Base-by-base conservation (phyloP, 2,113 vertebrate species). In the Herpetotheres cachinnans region DNA sequence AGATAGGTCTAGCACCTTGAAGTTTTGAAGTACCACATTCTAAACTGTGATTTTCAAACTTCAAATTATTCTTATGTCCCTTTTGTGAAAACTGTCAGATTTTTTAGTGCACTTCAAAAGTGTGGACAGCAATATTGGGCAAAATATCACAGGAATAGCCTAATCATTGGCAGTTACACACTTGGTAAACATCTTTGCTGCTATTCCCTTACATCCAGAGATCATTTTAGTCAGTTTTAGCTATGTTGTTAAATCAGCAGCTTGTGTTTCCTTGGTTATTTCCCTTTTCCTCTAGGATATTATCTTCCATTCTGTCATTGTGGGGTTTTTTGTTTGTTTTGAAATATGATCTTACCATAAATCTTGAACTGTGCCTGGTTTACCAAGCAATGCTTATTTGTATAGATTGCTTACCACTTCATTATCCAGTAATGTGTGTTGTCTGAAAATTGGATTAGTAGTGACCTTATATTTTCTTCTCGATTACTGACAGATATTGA, bases 391-490 rank as follows among this genome's bases (percentile, higher is more conserved):
- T 83, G 62, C 49, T 82, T 91, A 94, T 91, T 85, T 91, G 42
- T 94, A 90, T 66, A 80, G 93, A 95, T 95, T 87, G 71, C 74
- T 91, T 96, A 70, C 91, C 82, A 90, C 78, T 96, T 97, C 70
- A 95, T 97, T 97, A 97, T 96, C 81, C 62, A 50, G 62, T 83
- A 90, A 85, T 88, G 62, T 93, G 42, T 82, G 89, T 50, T 91
- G 85, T 62, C 91, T 95, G 89, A 88, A 94, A 87, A 97, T 91
- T 93, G 78, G 89, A 93, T 95, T 95, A 90, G 86, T 85, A 86
- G 58, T 90, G 87, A 95, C 84, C 78, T 97, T 90, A 4, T 93
- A 94, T 85, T 94, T 95, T 97, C 91, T 91, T 89, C 86, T 69
- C 3, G 3, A 83, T 91, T 95, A 80, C 86, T 88, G 91, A 82